A percentile compares a stretch with the other conserved stretches of the same genome.
Evolutionary conservation across 2,888 invertebrate species (phyloP).

Genomic region (Alloplasta piceator): DNA sequence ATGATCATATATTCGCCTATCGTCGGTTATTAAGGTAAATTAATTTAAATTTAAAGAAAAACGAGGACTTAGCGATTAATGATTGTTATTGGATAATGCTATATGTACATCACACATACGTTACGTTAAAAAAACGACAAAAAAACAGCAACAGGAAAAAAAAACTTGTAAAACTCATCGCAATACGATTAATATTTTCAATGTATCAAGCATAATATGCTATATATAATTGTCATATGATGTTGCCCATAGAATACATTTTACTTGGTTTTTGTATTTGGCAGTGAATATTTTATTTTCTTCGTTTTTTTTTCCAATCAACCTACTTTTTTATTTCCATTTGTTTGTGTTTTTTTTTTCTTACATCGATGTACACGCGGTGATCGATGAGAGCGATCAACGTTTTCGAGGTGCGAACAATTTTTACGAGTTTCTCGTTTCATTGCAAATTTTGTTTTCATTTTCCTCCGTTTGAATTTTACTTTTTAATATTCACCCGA

Average conservation of each 20-base stretch:
- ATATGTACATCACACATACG: slow-evolving; percentile 61
- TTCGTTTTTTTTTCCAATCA: slow-evolving; percentile 34
- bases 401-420: neutral
- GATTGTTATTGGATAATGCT: slow-evolving; percentile 79
- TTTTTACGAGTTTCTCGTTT: slow-evolving; percentile 1
- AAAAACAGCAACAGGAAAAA: slow-evolving; percentile 43
- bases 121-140: slow-evolving; percentile 11
- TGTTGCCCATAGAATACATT: slow-evolving; percentile 83
- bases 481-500: no score
- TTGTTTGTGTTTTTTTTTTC: neutral
- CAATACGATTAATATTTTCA: slow-evolving; percentile 81
- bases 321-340: slow-evolving; percentile 9
- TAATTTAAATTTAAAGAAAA: slow-evolving; percentile 65
- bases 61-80: slow-evolving; percentile 77
- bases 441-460: no score
- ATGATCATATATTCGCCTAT: slow-evolving; percentile 78
- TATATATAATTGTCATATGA: slow-evolving; percentile 79
- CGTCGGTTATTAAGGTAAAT: slow-evolving; percentile 75
- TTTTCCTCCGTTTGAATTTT: no score
- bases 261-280: slow-evolving; percentile 83
- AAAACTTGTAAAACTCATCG: slow-evolving; percentile 70
- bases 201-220: slow-evolving; percentile 82
- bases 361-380: neutral
- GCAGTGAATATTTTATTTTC: slow-evolving; percentile 75
- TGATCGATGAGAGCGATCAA: neutral